These are phyloP conservation scores for Liasis olivaceus DNA, from an alignment of 2,797 vertebrate genomes.

Conservation along the genomic window DNA sequence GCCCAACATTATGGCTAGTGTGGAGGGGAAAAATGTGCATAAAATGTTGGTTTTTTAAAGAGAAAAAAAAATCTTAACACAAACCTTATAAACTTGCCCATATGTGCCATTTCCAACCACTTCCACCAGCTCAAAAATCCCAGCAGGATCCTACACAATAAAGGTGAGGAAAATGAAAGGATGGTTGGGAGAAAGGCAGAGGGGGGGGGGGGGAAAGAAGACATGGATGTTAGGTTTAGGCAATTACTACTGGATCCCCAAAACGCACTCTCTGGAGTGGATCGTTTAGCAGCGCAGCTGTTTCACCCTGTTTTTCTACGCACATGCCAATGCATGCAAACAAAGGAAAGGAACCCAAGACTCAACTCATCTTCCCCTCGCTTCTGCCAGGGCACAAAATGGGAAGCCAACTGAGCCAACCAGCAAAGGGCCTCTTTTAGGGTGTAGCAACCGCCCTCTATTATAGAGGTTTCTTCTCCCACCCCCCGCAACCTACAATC, in stretches of 20 bases:
- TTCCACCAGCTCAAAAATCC: conserved; percentile 98
- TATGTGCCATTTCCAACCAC: conserved; percentile 99
- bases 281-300: conserved; percentile 67
- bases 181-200: neutral
- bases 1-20: conserved; percentile 9
- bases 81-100: conserved; percentile 99
- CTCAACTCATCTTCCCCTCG: conserved; percentile 31
- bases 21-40: neutral
- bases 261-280: conserved; percentile 23
- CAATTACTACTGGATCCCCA: conserved; percentile 34
- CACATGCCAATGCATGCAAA: conserved; percentile 81
- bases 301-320: conserved; percentile 75
- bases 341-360: conserved; percentile 81
- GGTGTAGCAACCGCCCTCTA: neutral
- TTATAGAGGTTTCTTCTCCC: neutral
- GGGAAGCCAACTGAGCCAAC: conserved; percentile 16
- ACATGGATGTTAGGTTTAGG: conserved; percentile 22
- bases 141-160: conserved; percentile 87
- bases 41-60: neutral
- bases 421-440: conserved; percentile 23
- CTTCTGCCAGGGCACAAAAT: conserved; percentile 38
- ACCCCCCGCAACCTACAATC: neutral
- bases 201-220: conserved; percentile 20
- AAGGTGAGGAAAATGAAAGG: conserved; percentile 37
- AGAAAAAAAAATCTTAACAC: conserved; percentile 68